Evolutionary conservation across 1,140 invertebrate genomes (phyloP).

Genomic region (Ostrea edulis): DNA sequence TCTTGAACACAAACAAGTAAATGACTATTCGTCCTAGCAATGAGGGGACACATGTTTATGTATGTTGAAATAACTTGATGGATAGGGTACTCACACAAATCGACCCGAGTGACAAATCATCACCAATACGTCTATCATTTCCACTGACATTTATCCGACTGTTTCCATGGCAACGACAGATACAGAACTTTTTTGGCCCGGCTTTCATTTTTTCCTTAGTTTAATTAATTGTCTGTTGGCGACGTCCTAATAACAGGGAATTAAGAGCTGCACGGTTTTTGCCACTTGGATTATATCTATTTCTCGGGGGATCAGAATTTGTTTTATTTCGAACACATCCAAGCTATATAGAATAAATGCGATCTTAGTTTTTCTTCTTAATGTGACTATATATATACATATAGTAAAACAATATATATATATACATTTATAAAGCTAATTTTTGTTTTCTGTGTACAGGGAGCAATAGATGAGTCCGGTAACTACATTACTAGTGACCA

Average conservation of each 20-base stretch:
- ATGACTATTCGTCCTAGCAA: background rate
- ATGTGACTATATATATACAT: background rate
- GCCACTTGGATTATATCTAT: slow-evolving; percentile 7
- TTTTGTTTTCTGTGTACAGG: slow-evolving; percentile 61
- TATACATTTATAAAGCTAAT: background rate
- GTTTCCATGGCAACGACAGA: slow-evolving; percentile 32
- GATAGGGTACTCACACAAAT: slow-evolving; percentile 24
- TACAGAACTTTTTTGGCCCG: slow-evolving; percentile 15
- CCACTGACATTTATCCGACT: background rate
- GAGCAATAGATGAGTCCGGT: slow-evolving; percentile 59
- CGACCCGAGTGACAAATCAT: slow-evolving; percentile 38
- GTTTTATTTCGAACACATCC: slow-evolving; percentile 3
- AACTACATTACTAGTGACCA: slow-evolving; percentile 59
- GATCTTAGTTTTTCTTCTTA: background rate
- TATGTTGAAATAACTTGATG: slow-evolving; percentile 30
- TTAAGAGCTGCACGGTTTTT: slow-evolving; percentile 19
- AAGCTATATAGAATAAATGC: background rate
- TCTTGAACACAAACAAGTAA: background rate
- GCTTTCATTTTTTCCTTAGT: slow-evolving; percentile 23
- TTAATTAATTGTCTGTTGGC: slow-evolving; percentile 34
- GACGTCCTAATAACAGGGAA: slow-evolving; percentile 29
- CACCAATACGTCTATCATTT: slow-evolving; percentile 39
- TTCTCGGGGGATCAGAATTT: background rate
- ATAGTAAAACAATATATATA: background rate
- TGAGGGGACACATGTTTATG: background rate